Evolutionary conservation across 2,888 invertebrate genomes (phyloP), one percentile per base, ranked within the genome.

Genomic region (Amaurobius ferox): DNA sequence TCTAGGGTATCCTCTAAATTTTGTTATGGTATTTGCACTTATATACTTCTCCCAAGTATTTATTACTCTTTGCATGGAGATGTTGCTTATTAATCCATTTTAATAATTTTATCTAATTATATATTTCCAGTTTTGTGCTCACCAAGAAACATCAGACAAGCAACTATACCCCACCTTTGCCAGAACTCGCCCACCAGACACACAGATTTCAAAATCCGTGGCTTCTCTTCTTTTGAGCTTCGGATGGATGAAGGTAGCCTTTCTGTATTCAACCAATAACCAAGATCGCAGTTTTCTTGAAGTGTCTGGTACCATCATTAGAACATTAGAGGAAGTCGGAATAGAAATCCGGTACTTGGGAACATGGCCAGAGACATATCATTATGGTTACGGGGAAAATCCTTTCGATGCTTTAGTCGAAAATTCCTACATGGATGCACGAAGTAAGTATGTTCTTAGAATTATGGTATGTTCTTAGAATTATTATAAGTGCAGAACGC

Each of bases 121-220:
- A n/a, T n/a, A n/a, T 6, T 11, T 55, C 2, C 23, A 98, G 97
- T 97, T 95, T 91, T 98, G 98, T 92, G 95, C 97, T 0, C 95
- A 96, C 91, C 95, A 95, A 86, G 96, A 96, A 89, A 96, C 96
- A 77, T 97, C 97, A 30, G 95, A 97, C 92, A 97, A 97, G 91
- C 93, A 93, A 26, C 94, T 95, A 90, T 98, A 96, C 92, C 95
- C 97, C 9, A 98, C 98, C 16, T 98, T 98, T 91, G 96, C 96
- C 0, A 93, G 98, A 89, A 97, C 97, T 0, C 94, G 96, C 62
- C 98, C 98, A 0, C 97, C 97, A 0, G 97, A 97, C 91, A 96
- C 96, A 76, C 97, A 97, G 92, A 97, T 98, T 89, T 97, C 97
- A 6, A 96, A 96, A 91, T 97, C 97, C 0, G 96, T 98, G 6